These are phyloP conservation scores for Petrosia ficiformis DNA, from an alignment of 37 sponge, comb jelly and placozoan species.

Conservation along the genomic window DNA sequence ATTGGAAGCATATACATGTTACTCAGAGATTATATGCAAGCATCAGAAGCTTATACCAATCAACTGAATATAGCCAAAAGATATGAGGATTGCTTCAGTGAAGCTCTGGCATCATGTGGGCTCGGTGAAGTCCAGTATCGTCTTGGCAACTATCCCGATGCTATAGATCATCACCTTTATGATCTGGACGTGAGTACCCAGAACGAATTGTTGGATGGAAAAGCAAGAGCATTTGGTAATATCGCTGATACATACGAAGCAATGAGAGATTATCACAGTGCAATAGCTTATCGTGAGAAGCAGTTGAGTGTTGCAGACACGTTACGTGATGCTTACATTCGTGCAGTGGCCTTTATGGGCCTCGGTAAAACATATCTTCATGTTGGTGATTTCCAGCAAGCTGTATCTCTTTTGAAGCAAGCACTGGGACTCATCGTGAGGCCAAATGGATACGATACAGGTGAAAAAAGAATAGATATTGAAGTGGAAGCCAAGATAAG, in stretches of 20 bases:
- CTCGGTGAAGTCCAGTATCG: conserved; percentile 82
- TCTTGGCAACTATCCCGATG: conserved; percentile 70
- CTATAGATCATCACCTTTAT: conserved; percentile 68
- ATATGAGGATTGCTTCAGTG: conserved; percentile 60
- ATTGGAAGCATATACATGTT: conserved; percentile 71
- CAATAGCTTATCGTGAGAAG: conserved; percentile 65
- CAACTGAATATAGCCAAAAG: conserved; percentile 66
- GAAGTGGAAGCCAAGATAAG: conserved; percentile 84
- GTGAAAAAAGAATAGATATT: conserved; percentile 34
- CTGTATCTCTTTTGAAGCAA: conserved; percentile 76
- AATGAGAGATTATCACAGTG: conserved; percentile 77
- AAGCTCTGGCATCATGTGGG: conserved; percentile 75
- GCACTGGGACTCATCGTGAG: conserved; percentile 65
- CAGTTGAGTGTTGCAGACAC: conserved; percentile 63
- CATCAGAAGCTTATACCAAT: conserved; percentile 61
- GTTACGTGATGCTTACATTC: conserved; percentile 43
- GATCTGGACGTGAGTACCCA: conserved; percentile 63
- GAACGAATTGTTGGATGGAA: conserved; percentile 53
- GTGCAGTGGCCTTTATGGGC: conserved; percentile 70
- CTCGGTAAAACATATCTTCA: conserved; percentile 79
- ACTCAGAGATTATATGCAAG: conserved; percentile 63
- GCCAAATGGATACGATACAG: conserved; percentile 7
- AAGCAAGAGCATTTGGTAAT: conserved; percentile 74
- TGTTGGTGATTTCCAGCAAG: conserved; percentile 44
- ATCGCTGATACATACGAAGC: conserved; percentile 79